Evolutionary conservation across 2,797 vertebrate species (phyloP), one percentile per base, ranked within the genome.

Genomic region (Chaunax sp.): DNA sequence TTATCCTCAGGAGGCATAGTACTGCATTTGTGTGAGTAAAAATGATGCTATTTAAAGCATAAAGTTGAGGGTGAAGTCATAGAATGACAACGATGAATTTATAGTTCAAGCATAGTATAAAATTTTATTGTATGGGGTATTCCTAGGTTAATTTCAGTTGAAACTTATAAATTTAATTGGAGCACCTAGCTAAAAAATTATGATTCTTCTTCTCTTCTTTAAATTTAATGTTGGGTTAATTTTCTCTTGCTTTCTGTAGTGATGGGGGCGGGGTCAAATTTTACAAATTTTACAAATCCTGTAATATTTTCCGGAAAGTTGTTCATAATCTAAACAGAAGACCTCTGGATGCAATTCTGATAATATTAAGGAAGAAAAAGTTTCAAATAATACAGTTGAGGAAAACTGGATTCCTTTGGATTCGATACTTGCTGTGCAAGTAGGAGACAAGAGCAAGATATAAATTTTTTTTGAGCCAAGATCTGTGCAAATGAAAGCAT

Each of bases 1-100:
- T 54, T 77, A 62, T 79, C 47, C 69, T 73, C 43, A 54, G 64
- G 35, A 76, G 61, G 69, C 23, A 61, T 35, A 37, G 47, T 56
- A 33, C n/a, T 38, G 38, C 9, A 54, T 75, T 38, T 69, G 26
- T 43, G 28, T 63, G 15, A 18, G 12, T 11, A 16, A 37, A 57
- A 37, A 38, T 68, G 37, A 47, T 58, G 25, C 40, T 58, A 64
- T 70, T 30, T 33, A 58, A n/a, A 3, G 22, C 41, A 41, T 61
- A 33, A 45, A 53, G 15, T 44, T 83, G 4, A 64, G 62, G 63
- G 19, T 45, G 37, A 62, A 72, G 19, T 45, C 1, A 14, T 63
- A 25, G 22, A 69, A 49, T 33, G 33, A 44, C 12, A 54, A 11
- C 2, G 26, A n/a, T 28, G 16, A 4, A 56, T 19, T 20, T 38